Base-by-base conservation (phyloP, 2,888 invertebrate genomes). In the Acrobeloides nanus region DNA sequence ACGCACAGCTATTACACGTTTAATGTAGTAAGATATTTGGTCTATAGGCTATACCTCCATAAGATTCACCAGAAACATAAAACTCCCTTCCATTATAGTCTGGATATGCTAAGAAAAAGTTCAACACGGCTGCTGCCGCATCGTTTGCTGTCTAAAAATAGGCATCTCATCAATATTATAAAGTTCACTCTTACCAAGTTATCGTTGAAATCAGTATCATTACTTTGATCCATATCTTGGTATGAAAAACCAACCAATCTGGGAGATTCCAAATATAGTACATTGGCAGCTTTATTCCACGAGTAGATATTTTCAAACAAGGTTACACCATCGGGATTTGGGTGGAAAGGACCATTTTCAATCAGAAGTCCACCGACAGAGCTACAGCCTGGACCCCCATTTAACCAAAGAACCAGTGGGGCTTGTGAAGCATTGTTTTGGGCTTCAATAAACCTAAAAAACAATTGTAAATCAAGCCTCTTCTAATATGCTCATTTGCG, bases 181-280 rank as follows among this genome's bases (percentile, higher is more conserved):
- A n/a, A n/a, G n/a, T n/a, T n/a, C n/a, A n/a, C n/a, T n/a, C n/a
- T n/a, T n/a, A n/a, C n/a, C n/a, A n/a, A n/a, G n/a, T 76, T 55
- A 26, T 68, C 68, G 51, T 57, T 57, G 53, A 53, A 64, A 1
- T 34, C 46, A 0, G 43, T 52, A 15, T 55, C 43, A 18, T 41
- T 46, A 47, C 59, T 62, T 26, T 51, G 56, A 6, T 46, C 53
- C 17, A 38, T 71, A 33, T 64, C 66, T 20, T 76, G 71, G 56
- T 77, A 80, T 0, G 79, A 79, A 62, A 74, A 79, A 15, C 79
- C 79, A 42, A 80, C 79, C 25, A 76, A 75, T 34, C 78, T 76
- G 20, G 79, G 79, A 2, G 78, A 74, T 59, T 80, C 79, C 51
- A 80, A 55, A 56, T 75, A 78, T 35, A 80, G 46, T 53, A 80